A percentile compares a stretch with the other conserved stretches of the same genome.
phyloP scores from a whole-genome alignment of 2,888 invertebrate genomes.

The Drosophila anomalata region DNA sequence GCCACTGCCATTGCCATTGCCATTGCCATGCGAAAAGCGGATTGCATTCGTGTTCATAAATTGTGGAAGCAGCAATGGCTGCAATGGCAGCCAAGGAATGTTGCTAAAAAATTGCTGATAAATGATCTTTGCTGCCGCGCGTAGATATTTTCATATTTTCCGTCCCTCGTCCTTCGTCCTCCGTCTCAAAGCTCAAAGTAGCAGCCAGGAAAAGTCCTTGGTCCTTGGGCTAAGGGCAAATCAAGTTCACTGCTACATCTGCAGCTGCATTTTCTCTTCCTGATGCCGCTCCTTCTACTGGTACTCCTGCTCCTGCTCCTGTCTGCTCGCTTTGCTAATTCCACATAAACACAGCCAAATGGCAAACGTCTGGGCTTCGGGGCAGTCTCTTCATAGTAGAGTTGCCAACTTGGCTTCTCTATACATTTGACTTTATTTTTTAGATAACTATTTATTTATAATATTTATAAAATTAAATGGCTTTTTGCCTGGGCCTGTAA shows the following conservation, averaged over 20 bases:
- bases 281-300: constrained; percentile 34
- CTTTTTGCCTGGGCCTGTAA: too few relatives aligned
- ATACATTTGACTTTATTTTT: background rate
- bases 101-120: constrained; percentile 64
- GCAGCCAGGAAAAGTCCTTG: constrained; percentile 80
- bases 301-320: constrained; percentile 13
- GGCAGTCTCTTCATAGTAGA: background rate
- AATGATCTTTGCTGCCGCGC: constrained; percentile 72
- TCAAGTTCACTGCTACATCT: constrained; percentile 78
- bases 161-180: constrained; percentile 54
- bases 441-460: background rate
- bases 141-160: constrained; percentile 76
- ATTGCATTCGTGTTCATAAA: constrained; percentile 81
- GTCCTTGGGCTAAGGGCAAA: constrained; percentile 83
- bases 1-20: constrained; percentile 37
- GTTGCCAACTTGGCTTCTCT: constrained; percentile 9
- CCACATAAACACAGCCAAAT: constrained; percentile 76
- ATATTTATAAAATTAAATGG: background rate
- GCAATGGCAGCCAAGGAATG: constrained; percentile 45
- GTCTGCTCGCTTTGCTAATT: constrained; percentile 69
- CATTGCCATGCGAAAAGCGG: constrained; percentile 54
- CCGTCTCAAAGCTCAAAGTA: background rate
- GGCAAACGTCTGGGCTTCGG: constrained; percentile 63
- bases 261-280: constrained; percentile 54
- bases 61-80: constrained; percentile 59